Evolutionary conservation across 1,140 invertebrate species (phyloP).

Genomic region (Lamellibrachia luymesi): DNA sequence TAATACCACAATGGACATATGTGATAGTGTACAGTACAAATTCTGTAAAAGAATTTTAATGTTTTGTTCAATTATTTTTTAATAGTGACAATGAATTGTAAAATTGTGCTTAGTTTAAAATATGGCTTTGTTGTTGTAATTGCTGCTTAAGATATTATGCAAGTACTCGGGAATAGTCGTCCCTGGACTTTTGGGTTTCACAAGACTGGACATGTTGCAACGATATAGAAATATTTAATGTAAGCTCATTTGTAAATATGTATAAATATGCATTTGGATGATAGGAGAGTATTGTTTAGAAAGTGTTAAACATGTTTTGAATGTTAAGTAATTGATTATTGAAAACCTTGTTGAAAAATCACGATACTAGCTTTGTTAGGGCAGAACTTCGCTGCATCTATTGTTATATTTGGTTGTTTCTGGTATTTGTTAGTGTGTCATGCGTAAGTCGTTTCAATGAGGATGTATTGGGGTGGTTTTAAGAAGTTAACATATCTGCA

Average conservation of each 20-base stretch:
- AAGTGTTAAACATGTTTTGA: not conserved
- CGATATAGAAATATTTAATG: not conserved
- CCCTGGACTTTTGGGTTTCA: too few species aligned
- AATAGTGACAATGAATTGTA: not conserved
- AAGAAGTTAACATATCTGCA: not conserved
- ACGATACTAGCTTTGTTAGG: too few species aligned
- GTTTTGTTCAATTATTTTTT: not conserved
- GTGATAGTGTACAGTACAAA: not conserved
- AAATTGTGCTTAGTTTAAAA: not conserved
- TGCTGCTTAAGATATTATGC: not conserved
- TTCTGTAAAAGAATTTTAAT: not conserved
- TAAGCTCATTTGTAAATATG: not conserved
- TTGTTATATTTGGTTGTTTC: too few species aligned
- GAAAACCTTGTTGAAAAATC: not conserved
- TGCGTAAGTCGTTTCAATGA: not conserved
- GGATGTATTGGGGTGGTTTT: not conserved
- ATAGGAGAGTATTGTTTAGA: not conserved
- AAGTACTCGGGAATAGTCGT: not conserved
- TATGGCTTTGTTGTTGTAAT: not conserved
- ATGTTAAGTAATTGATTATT: not conserved
- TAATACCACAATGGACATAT: not conserved
- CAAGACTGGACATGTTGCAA: not conserved
- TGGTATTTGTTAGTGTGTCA: not conserved
- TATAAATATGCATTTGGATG: not conserved
- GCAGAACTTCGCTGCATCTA: too few species aligned